phyloP scores from a whole-genome alignment of 2,888 invertebrate genomes.

The Phragmatobia fuliginosa region DNA sequence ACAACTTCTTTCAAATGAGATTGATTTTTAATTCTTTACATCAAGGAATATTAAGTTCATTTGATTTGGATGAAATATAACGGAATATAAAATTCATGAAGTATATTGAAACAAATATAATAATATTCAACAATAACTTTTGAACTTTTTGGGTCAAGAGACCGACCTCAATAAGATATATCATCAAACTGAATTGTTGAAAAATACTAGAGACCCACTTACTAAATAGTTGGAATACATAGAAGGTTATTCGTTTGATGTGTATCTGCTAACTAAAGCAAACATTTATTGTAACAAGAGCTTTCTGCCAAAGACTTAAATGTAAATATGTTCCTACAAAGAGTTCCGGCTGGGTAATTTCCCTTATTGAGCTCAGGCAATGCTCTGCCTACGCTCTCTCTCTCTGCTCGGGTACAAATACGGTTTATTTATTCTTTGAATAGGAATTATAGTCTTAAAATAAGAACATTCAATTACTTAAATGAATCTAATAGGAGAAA shows the following conservation, averaged over 20 bases:
- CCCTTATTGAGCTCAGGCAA: conserved; percentile 29
- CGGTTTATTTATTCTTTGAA: background rate
- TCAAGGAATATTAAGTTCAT: too few relatives aligned
- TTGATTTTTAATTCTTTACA: too few relatives aligned
- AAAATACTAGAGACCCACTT: background rate
- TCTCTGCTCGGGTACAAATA: background rate
- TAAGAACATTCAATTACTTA: too few relatives aligned
- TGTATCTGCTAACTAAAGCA: conserved; percentile 24
- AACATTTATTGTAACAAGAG: conserved; percentile 41
- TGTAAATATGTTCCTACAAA: conserved; percentile 45
- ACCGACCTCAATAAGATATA: background rate
- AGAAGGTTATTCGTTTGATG: conserved; percentile 27
- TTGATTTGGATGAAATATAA: too few relatives aligned
- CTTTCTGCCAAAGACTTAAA: conserved; percentile 46
- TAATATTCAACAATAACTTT: too few relatives aligned
- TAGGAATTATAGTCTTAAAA: too few relatives aligned
- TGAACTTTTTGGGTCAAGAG: background rate
- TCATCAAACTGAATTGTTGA: background rate
- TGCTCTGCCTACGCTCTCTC: background rate
- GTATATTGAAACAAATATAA: too few relatives aligned
- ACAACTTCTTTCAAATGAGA: too few relatives aligned
- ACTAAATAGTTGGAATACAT: conserved; percentile 31
- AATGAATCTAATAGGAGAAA: too few relatives aligned
- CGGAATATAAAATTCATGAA: too few relatives aligned
- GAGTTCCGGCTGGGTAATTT: conserved; percentile 41